A percentile compares a stretch with the other conserved stretches of the same genome.
These are phyloP conservation scores for Adelges cooleyi DNA, from an alignment of 1,140 invertebrate species.

Conservation along the genomic window DNA sequence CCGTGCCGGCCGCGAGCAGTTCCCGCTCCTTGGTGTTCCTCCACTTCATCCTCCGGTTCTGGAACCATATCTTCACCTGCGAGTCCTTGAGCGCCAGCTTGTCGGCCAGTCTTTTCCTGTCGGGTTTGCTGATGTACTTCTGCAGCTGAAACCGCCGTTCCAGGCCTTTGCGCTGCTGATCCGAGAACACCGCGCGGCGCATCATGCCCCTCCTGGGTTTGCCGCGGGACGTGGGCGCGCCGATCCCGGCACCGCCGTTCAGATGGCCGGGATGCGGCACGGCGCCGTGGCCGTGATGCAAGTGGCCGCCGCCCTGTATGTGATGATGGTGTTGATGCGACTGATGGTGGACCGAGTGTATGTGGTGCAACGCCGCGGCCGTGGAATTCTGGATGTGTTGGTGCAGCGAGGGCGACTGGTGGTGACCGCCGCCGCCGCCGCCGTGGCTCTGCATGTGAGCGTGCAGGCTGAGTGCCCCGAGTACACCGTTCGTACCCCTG, in stretches of 20 bases:
- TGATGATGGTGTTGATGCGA: too few relatives aligned
- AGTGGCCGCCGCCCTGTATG: not conserved
- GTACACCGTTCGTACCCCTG: too few relatives aligned
- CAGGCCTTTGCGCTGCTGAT: constrained; percentile 84
- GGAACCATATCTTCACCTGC: constrained; percentile 94
- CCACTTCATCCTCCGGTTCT: constrained; percentile 94
- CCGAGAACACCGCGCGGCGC: constrained; percentile 81
- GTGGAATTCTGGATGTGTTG: too few relatives aligned
- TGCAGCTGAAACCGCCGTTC: constrained; percentile 92
- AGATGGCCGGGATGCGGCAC: too few relatives aligned
- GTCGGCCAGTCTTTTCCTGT: constrained; percentile 90
- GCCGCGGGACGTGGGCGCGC: constrained; percentile 43
- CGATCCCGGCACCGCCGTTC: constrained; percentile 50
- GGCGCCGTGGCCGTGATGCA: not conserved
- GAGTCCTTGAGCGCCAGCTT: constrained; percentile 92
- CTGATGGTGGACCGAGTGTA: not conserved
- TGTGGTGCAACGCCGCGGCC: not conserved
- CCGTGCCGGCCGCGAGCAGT: constrained; percentile 70
- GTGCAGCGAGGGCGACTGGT: too few relatives aligned
- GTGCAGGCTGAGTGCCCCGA: too few relatives aligned
- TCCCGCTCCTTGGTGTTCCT: constrained; percentile 94
- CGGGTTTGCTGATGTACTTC: constrained; percentile 97
- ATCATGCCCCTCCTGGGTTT: constrained; percentile 88
- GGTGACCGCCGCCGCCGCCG: too few relatives aligned
- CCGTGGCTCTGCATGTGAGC: too few relatives aligned